Percentiles rank a stretch among this genome's conserved stretches.
These are phyloP conservation scores for Acanthornis magna DNA, from an alignment of 2,797 vertebrate species.

Conservation along the genomic window DNA sequence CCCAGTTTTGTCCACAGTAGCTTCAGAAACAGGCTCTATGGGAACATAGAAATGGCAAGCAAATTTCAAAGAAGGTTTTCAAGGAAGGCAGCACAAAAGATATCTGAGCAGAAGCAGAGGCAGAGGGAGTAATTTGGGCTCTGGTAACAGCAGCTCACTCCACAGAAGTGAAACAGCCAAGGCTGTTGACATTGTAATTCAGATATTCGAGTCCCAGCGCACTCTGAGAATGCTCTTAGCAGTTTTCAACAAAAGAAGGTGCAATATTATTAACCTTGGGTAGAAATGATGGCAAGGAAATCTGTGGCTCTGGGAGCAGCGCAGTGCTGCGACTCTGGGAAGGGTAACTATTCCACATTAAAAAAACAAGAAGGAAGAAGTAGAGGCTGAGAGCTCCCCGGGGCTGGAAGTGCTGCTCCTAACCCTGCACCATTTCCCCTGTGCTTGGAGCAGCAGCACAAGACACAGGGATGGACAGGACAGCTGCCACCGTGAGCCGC, in stretches of 20 bases:
- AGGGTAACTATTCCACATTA: background rate
- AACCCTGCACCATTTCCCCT: background rate
- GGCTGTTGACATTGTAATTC: background rate
- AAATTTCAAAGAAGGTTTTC: background rate
- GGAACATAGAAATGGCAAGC: background rate
- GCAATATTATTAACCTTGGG: background rate
- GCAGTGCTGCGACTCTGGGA: background rate
- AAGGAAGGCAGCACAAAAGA: background rate
- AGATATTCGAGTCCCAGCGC: background rate
- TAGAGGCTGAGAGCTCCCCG: background rate
- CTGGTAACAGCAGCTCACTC: background rate
- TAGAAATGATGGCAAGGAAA: background rate
- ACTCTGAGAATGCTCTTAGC: background rate
- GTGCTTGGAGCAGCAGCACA: background rate
- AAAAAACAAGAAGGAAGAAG: background rate
- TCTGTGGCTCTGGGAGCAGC: conserved; percentile 4
- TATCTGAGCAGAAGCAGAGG: conserved; percentile 20
- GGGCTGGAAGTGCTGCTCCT: background rate
- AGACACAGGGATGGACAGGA: background rate
- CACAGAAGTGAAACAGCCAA: conserved; percentile 10
- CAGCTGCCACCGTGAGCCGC: background rate
- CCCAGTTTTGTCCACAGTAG: background rate
- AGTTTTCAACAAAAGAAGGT: background rate
- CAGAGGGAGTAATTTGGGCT: background rate
- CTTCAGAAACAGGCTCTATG: background rate